Evolutionary conservation across 2,888 invertebrate genomes (phyloP).

Genomic region (Agrotis puta): DNA sequence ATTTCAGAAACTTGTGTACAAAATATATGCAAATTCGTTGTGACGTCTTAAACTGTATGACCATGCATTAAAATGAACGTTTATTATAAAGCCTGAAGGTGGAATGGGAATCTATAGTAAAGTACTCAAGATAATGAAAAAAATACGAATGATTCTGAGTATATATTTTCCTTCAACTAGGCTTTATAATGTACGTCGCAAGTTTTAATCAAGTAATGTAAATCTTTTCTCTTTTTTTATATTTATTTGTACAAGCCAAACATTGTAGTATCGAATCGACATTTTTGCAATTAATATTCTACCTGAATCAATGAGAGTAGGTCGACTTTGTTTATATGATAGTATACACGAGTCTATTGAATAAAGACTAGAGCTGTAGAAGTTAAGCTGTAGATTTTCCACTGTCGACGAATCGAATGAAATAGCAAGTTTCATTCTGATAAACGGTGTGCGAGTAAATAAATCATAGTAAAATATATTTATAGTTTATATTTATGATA

Average conservation of each 20-base stretch:
- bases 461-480: constrained; percentile 49
- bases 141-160: neutral
- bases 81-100: neutral
- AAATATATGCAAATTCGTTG: constrained; percentile 37
- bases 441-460: constrained; percentile 39
- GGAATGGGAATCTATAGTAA: neutral
- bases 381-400: constrained; percentile 42
- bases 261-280: constrained; percentile 7
- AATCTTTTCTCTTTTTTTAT: constrained; percentile 9
- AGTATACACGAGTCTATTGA: constrained; percentile 7
- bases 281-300: constrained; percentile 35
- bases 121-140: constrained; percentile 31
- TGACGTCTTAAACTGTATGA: constrained; percentile 21
- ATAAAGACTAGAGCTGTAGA: constrained; percentile 30
- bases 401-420: constrained; percentile 47
- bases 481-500: constrained; percentile 49
- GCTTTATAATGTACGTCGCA: constrained; percentile 10
- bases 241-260: constrained; percentile 19
- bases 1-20: constrained; percentile 34
- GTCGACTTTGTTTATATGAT: constrained; percentile 33
- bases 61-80: constrained; percentile 7
- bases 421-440: constrained; percentile 45
- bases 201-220: constrained; percentile 39
- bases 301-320: constrained; percentile 25
- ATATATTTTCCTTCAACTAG: constrained; percentile 7